Evolutionary conservation across 2,113 vertebrate genomes (phyloP).

Genomic region (Condylura cristata): DNA sequence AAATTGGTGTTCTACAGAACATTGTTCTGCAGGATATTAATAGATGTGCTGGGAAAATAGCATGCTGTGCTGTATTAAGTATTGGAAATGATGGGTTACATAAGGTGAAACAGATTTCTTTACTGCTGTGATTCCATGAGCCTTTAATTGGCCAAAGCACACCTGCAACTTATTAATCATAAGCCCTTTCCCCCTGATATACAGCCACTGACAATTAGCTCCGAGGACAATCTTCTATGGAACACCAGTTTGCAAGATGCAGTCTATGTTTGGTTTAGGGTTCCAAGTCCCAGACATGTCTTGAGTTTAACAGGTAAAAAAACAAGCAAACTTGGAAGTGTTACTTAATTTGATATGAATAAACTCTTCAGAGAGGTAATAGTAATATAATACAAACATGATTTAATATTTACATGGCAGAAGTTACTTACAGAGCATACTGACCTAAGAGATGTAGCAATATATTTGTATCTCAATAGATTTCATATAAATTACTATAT

Average conservation of each 20-base stretch:
- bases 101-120: slow-evolving; percentile 70
- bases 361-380: background rate
- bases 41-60: slow-evolving; percentile 76
- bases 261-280: background rate
- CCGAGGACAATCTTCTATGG: background rate
- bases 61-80: slow-evolving; percentile 69
- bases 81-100: slow-evolving; percentile 70
- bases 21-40: slow-evolving; percentile 77
- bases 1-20: slow-evolving; percentile 78
- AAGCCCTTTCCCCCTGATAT: background rate
- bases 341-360: slow-evolving; percentile 31
- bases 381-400: background rate
- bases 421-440: slow-evolving; percentile 1
- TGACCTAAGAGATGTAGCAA: background rate
- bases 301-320: slow-evolving; percentile 9
- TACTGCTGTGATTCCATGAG: slow-evolving; percentile 58
- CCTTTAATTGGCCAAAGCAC: slow-evolving; percentile 64
- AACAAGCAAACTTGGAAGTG: background rate
- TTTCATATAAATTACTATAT: slow-evolving; percentile 23
- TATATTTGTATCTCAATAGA: background rate
- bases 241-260: background rate
- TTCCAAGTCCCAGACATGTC: background rate
- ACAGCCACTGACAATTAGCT: background rate
- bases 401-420: background rate
- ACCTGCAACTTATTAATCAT: slow-evolving; percentile 9